These are phyloP conservation scores for Mythimna loreyi DNA, from an alignment of 2,888 invertebrate genomes.

Conservation along the genomic window DNA sequence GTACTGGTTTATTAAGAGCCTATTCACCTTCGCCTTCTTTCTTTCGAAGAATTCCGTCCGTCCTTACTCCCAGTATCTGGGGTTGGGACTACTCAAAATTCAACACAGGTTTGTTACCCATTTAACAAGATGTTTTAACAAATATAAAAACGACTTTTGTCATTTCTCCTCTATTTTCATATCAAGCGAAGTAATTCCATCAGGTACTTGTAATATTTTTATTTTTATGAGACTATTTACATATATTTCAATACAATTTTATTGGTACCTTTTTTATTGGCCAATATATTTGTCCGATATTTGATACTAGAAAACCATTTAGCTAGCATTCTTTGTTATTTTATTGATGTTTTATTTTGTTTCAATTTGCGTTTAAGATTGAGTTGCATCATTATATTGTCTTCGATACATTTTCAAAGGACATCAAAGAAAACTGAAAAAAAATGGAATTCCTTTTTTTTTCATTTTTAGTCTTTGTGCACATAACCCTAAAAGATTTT, in stretches of 20 bases:
- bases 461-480: no score
- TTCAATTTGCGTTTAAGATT: not conserved
- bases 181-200: slow-evolving; percentile 16
- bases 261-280: slow-evolving; percentile 33
- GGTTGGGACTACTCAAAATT: no score
- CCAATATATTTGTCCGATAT: slow-evolving; percentile 21
- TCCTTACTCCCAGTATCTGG: no score
- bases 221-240: slow-evolving; percentile 29
- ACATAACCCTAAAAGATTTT: no score
- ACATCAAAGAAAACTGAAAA: not conserved
- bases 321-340: slow-evolving; percentile 24
- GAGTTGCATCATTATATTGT: not conserved
- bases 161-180: slow-evolving; percentile 4
- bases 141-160: not conserved
- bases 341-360: slow-evolving; percentile 16
- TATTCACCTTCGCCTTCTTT: no score
- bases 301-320: slow-evolving; percentile 26
- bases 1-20: no score
- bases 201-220: slow-evolving; percentile 17
- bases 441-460: no score
- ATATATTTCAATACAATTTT: slow-evolving; percentile 43
- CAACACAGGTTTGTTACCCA: not conserved
- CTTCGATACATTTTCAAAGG: not conserved
- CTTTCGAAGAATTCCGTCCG: no score
- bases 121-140: not conserved